Percentiles rank a stretch among this genome's conserved stretches.
Conservation (phyloP, 2,113 vertebrate species). For the Struthio camelus region DNA sequence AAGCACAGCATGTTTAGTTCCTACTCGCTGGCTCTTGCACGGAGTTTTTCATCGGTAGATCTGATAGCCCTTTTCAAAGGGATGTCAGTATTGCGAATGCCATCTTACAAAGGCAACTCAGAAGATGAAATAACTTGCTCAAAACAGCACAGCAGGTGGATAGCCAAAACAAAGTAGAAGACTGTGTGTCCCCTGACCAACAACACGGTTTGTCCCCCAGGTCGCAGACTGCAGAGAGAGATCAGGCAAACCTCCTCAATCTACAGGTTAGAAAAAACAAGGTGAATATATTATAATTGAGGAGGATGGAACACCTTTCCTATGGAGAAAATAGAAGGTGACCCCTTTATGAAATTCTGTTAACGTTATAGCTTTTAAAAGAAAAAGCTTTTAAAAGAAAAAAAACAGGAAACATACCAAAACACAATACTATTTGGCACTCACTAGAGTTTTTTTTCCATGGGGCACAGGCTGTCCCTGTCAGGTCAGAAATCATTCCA, state of each 20-base stretch:
- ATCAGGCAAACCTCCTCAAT: neutral
- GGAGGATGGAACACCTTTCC: neutral
- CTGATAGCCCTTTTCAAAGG: neutral
- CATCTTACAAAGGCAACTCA: neutral
- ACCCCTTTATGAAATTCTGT: neutral
- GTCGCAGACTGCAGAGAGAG: neutral
- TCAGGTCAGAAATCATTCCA: neutral
- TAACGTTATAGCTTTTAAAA: neutral
- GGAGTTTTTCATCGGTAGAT: neutral
- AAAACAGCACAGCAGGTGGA: neutral
- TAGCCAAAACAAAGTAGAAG: neutral
- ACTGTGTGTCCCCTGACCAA: neutral
- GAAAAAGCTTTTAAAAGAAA: neutral
- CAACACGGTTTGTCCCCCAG: neutral
- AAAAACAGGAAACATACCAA: neutral
- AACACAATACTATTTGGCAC: neutral
- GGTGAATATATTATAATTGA: neutral
- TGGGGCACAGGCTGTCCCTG: neutral
- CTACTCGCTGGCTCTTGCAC: neutral
- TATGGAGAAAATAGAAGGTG: neutral
- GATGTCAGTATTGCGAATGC: neutral
- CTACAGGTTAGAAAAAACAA: neutral
- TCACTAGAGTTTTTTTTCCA: neutral
- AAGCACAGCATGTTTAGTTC: neutral
- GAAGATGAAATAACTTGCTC: neutral